phyloP scores from a whole-genome alignment of 2,888 invertebrate genomes.

The Caenorhabditis imperialis region DNA sequence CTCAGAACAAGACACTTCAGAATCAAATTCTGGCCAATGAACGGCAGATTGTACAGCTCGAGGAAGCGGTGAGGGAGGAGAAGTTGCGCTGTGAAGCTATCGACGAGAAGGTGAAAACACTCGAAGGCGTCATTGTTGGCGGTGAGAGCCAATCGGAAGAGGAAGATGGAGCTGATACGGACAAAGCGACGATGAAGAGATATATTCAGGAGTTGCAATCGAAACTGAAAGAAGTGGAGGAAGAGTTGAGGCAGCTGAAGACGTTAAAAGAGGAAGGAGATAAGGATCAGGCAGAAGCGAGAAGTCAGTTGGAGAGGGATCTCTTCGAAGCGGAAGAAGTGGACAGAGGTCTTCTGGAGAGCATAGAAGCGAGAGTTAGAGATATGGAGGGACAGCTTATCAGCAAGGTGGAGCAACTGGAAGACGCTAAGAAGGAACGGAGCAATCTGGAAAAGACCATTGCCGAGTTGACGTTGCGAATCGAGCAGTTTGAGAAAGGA shows the following conservation, averaged over 20 bases:
- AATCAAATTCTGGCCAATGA: slow-evolving; percentile 19
- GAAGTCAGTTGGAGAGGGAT: slow-evolving; percentile 12
- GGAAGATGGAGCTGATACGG: neutral
- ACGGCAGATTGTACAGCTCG: slow-evolving; percentile 37
- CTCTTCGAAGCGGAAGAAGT: slow-evolving; percentile 41
- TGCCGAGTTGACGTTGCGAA: neutral
- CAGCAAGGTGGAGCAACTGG: neutral
- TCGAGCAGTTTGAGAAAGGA: neutral
- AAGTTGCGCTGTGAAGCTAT: slow-evolving; percentile 4
- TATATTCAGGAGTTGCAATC: slow-evolving; percentile 12
- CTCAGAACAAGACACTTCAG: slow-evolving; percentile 8
- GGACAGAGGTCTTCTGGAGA: slow-evolving; percentile 32
- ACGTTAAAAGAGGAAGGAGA: slow-evolving; percentile 13
- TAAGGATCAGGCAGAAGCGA: slow-evolving; percentile 10
- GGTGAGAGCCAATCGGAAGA: neutral
- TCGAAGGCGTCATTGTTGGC: slow-evolving; percentile 37
- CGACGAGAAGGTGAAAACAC: slow-evolving; percentile 10
- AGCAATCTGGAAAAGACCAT: neutral
- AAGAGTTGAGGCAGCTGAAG: slow-evolving; percentile 10
- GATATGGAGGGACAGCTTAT: slow-evolving; percentile 1
- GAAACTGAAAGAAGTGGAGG: slow-evolving; percentile 11
- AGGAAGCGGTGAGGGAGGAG: slow-evolving; percentile 26
- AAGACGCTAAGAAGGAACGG: neutral
- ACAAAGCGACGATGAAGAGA: neutral
- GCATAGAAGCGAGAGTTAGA: slow-evolving; percentile 33